phyloP scores from a whole-genome alignment of 2,113 vertebrate genomes.

The Apus apus region DNA sequence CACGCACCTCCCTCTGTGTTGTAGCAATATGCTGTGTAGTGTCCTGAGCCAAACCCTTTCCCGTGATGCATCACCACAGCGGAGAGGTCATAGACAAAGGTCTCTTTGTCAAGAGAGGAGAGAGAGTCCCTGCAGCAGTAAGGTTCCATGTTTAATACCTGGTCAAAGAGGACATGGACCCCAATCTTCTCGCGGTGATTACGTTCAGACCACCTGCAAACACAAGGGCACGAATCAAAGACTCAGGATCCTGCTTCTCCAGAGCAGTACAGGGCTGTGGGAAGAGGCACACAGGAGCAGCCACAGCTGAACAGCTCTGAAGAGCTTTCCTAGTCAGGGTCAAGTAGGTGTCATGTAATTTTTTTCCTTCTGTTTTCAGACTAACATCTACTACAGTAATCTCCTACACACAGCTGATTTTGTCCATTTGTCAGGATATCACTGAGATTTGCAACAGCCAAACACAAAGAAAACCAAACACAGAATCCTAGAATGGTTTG shows the following conservation, averaged over 20 bases:
- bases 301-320: neutral
- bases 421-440: neutral
- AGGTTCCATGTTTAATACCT: slow-evolving; percentile 97
- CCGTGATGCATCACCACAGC: slow-evolving; percentile 99
- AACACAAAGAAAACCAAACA: neutral
- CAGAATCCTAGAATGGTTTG: too few relatives aligned
- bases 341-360: neutral
- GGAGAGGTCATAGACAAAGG: slow-evolving; percentile 96
- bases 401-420: neutral
- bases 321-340: neutral
- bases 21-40: slow-evolving; percentile 99
- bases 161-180: slow-evolving; percentile 98
- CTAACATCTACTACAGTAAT: neutral
- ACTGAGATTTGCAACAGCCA: neutral
- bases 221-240: slow-evolving; percentile 19
- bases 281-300: neutral
- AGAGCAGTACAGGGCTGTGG: neutral
- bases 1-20: slow-evolving; percentile 99
- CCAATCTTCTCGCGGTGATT: slow-evolving; percentile 99
- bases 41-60: slow-evolving; percentile 99
- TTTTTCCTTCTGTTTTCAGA: neutral
- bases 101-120: slow-evolving; percentile 87
- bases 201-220: slow-evolving; percentile 94
- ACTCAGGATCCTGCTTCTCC: neutral
- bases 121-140: slow-evolving; percentile 94